phyloP scores from a whole-genome alignment of 2,797 vertebrate species.

The Percopsis omiscomaycus region DNA sequence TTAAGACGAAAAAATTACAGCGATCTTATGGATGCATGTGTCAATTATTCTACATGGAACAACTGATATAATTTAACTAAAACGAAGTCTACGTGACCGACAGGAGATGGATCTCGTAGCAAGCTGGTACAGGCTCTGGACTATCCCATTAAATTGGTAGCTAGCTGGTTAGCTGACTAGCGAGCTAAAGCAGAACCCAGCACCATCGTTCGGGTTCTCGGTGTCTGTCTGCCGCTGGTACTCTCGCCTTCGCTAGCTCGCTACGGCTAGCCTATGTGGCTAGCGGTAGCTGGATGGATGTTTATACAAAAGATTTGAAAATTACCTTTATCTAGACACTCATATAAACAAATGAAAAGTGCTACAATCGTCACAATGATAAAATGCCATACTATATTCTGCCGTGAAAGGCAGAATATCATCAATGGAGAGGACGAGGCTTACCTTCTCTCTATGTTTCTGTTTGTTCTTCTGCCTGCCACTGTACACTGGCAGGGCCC shows the following conservation, averaged over 20 bases:
- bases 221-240: slow-evolving; percentile 51
- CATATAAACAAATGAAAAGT: not conserved
- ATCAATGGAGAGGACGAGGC: slow-evolving; percentile 22
- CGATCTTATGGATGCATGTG: slow-evolving; percentile 1
- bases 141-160: slow-evolving; percentile 27
- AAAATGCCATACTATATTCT: slow-evolving; percentile 12
- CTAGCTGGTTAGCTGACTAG: slow-evolving; percentile 51
- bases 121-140: slow-evolving; percentile 2
- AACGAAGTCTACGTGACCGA: not conserved
- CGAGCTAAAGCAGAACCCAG: slow-evolving; percentile 43
- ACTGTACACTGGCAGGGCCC: slow-evolving; percentile 66
- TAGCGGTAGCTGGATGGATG: slow-evolving; percentile 27
- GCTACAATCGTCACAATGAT: not conserved
- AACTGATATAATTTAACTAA: not conserved
- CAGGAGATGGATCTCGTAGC: not conserved
- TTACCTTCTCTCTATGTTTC: slow-evolving; percentile 47
- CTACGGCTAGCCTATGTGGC: slow-evolving; percentile 48
- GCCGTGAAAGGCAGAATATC: slow-evolving; percentile 32
- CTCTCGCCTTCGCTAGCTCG: slow-evolving; percentile 33
- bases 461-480: slow-evolving; percentile 32
- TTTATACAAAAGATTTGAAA: slow-evolving; percentile 18
- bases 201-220: slow-evolving; percentile 34
- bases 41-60: slow-evolving; percentile 4
- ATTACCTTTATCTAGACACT: not conserved
- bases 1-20: slow-evolving; percentile 43